Conservation (phyloP, 2,113 vertebrate species). For the Glaucidium brasilianum region DNA sequence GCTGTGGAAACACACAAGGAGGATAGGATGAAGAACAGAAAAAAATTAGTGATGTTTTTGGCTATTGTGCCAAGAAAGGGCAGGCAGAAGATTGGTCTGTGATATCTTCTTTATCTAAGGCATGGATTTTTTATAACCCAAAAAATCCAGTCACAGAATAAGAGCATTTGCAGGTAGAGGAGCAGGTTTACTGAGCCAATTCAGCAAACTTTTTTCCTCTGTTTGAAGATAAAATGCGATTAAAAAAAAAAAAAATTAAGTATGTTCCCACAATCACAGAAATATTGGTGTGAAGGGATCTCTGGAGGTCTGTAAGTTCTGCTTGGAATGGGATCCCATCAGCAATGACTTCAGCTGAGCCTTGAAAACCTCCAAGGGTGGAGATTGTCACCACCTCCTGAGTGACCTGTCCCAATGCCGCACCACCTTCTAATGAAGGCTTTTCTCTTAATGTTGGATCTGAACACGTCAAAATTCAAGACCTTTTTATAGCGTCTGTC, state of each 20-base stretch:
- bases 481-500: background rate
- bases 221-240: background rate
- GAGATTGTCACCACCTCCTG: background rate
- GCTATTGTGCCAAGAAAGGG: background rate
- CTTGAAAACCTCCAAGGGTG: background rate
- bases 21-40: background rate
- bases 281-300: background rate
- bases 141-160: background rate
- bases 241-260: background rate
- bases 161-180: background rate
- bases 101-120: background rate
- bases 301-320: background rate
- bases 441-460: background rate
- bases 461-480: background rate
- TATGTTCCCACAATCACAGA: background rate
- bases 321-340: background rate
- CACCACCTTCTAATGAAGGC: background rate
- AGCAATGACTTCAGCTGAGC: background rate
- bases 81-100: background rate
- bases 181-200: background rate
- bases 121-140: background rate
- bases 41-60: background rate
- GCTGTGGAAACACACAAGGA: background rate
- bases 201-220: background rate
- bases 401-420: background rate